Evolutionary conservation across 2,113 vertebrate species (phyloP).

Genomic region (Chlorodrepanis virens): DNA sequence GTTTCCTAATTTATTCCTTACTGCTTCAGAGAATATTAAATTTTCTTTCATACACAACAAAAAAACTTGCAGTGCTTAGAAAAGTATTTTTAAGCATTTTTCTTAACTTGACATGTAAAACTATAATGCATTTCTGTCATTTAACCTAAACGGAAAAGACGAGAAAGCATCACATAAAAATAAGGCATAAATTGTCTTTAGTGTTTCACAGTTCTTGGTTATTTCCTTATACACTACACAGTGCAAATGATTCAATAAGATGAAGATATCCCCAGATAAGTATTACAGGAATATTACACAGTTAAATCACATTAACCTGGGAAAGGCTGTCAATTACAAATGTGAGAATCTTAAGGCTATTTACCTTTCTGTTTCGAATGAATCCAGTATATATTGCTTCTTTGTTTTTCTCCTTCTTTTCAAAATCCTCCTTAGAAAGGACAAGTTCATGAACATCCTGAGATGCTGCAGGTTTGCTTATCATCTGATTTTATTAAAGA

Average conservation of each 20-base stretch:
- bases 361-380: constrained; percentile 90
- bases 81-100: neutral
- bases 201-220: neutral
- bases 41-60: neutral
- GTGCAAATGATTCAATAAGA: neutral
- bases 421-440: constrained; percentile 92
- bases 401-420: constrained; percentile 87
- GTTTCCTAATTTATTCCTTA: neutral
- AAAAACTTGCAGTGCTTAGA: neutral
- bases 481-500: constrained; percentile 80
- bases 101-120: neutral
- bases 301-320: neutral
- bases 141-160: neutral
- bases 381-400: constrained; percentile 83
- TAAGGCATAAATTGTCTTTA: neutral
- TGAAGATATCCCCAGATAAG: neutral
- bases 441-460: constrained; percentile 92
- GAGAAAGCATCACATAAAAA: neutral
- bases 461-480: constrained; percentile 82
- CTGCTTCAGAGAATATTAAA: neutral
- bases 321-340: neutral
- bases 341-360: neutral
- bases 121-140: neutral
- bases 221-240: neutral
- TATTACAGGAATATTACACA: neutral